Conservation (phyloP, 2,797 vertebrate species). For the Tapera naevia region DNA sequence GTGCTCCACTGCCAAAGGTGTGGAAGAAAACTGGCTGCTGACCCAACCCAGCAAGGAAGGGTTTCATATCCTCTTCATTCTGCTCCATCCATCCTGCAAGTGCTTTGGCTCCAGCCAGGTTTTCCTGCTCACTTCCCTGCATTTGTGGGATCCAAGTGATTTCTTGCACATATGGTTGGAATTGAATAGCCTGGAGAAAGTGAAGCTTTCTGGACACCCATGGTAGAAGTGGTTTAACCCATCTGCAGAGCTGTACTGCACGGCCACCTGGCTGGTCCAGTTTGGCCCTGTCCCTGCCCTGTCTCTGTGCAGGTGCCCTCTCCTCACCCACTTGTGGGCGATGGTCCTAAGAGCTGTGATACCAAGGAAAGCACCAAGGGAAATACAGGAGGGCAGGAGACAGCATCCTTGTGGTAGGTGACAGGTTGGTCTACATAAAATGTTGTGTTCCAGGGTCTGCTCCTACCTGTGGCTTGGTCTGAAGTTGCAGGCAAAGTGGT, state of each 20-base stretch:
- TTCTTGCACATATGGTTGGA: not conserved
- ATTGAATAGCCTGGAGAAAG: not conserved
- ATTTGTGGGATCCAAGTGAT: not conserved
- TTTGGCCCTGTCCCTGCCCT: no score
- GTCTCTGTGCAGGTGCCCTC: not conserved
- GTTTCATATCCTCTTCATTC: no score
- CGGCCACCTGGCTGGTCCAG: not conserved
- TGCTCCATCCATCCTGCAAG: not conserved
- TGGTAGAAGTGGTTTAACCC: not conserved
- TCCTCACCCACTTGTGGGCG: not conserved
- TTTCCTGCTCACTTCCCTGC: not conserved
- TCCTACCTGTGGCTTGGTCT: not conserved
- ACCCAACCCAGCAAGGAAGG: no score
- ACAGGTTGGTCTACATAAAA: no score
- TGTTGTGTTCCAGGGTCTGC: not conserved
- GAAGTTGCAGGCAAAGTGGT: no score
- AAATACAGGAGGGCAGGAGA: no score
- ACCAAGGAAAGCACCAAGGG: not conserved
- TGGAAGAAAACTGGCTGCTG: no score
- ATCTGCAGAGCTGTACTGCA: not conserved
- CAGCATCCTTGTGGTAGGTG: not conserved
- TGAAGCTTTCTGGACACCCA: not conserved
- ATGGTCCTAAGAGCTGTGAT: not conserved
- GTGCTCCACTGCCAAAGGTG: not conserved
- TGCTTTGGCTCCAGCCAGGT: not conserved